These are phyloP conservation scores for Taeniopygia guttata DNA, from an alignment of 2,797 vertebrate species.

Conservation along the genomic window DNA sequence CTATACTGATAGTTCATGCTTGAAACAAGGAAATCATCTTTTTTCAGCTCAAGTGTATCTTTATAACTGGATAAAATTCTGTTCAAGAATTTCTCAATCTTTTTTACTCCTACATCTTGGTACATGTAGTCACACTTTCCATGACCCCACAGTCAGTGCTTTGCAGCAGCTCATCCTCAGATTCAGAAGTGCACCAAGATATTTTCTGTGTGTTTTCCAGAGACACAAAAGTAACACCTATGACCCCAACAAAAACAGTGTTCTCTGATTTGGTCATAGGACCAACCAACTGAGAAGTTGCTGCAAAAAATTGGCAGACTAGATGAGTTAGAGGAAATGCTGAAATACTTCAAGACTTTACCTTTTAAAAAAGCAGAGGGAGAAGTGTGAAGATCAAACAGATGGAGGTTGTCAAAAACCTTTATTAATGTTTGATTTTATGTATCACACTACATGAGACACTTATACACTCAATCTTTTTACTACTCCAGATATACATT, in stretches of 20 bases:
- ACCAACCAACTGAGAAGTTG: constrained; percentile 16
- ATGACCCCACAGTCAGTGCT: neutral
- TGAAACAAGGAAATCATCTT: neutral
- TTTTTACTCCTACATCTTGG: neutral
- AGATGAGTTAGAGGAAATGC: constrained; percentile 17
- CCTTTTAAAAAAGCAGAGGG: constrained; percentile 30
- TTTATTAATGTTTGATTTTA: constrained; percentile 63
- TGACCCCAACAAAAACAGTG: neutral
- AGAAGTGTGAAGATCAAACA: constrained; percentile 57
- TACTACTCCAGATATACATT: constrained; percentile 30
- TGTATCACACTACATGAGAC: constrained; percentile 23
- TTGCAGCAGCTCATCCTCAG: neutral
- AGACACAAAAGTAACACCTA: neutral
- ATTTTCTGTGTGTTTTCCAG: neutral
- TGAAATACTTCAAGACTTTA: constrained; percentile 38
- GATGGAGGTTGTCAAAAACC: constrained; percentile 58
- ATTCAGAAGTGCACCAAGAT: neutral
- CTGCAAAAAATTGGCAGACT: neutral
- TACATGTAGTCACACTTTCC: constrained; percentile 1
- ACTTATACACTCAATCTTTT: constrained; percentile 39
- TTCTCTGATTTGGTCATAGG: neutral
- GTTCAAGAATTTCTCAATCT: constrained; percentile 1
- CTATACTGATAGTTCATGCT: neutral
- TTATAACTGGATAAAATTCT: neutral
- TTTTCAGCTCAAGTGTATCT: constrained; percentile 15